Base-by-base conservation (phyloP, 2,797 vertebrate species). In the Otus scops region DNA sequence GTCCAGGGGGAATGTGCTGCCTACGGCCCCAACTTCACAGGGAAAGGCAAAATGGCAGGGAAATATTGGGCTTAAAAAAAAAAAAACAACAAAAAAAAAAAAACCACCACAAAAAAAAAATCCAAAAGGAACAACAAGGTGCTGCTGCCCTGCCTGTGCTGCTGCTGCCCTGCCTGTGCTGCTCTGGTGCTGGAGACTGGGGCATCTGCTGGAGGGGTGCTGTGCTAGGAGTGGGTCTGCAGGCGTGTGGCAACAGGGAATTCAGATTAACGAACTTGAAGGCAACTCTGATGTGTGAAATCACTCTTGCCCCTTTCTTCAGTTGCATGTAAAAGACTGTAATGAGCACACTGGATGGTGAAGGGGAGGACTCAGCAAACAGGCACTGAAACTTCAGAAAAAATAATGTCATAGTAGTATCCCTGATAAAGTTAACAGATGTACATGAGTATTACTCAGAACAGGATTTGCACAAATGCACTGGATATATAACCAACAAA, bases 341-440 rank as follows among this genome's bases (percentile, higher is more conserved):
- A 59, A 8, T 0, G 9, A 80, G 78, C 34, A 53, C 0, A 0
- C 4, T 48, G 74, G 26, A 59, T 28, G 39, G 56, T 7, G 20
- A 56, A 43, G 43, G 47, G 39, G 67, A 71, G 56, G 26, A 79
- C 27, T 3, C 38, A 19, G 64, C 78, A 36, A 36, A 56, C 30
- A 43, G 34, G 30, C 68, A n/a, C n/a, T 2, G 23, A 65, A 92
- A 87, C 74, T 67, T 65, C 70, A 56, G 50, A 67, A 67, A 85
- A 91, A 77, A 22, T 24, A 6, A 24, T 10, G 22, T 34, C 53
- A 12, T 27, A 14, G 41, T n/a, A 32, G 47, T 63, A 74, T 30
- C 60, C 71, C 92, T 19, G 53, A 67, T 80, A 20, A 81, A 93
- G 23, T 39, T 39, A 63, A 48, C 51, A 93, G 64, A 77, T 65